Evolutionary conservation across 2,797 vertebrate genomes (phyloP).

Genomic region (Characodon lateralis): DNA sequence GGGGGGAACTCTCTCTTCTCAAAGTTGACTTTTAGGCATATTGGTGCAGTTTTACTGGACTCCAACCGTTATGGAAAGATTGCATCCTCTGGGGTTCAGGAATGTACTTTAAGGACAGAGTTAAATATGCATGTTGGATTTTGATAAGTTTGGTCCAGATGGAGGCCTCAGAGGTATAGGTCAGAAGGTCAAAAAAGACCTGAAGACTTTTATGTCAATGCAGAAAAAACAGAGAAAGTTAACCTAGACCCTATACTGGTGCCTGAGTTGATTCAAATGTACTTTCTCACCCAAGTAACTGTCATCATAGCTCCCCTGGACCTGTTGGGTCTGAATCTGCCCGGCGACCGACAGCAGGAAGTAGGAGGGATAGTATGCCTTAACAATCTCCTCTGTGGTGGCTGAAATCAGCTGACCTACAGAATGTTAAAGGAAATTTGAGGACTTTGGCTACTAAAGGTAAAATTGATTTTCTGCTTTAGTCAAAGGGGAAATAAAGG

Average conservation of each 20-base stretch:
- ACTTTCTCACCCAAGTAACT: slow-evolving; percentile 85
- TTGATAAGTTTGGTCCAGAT: neutral
- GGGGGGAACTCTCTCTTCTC: neutral
- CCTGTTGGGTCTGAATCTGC: slow-evolving; percentile 85
- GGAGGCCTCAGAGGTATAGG: neutral
- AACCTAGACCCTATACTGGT: neutral
- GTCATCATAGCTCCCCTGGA: slow-evolving; percentile 84
- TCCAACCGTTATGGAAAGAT: neutral
- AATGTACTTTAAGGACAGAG: neutral
- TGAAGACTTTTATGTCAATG: too few relatives aligned
- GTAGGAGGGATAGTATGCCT: slow-evolving; percentile 84
- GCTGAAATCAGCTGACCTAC: slow-evolving; percentile 89
- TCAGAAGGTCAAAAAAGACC: neutral
- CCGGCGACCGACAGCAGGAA: slow-evolving; percentile 83
- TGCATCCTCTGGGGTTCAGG: neutral
- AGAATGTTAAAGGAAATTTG: slow-evolving; percentile 18
- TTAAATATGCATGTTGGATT: neutral
- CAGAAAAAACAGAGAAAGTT: neutral
- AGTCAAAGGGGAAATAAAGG: slow-evolving; percentile 16
- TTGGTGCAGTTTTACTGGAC: too few relatives aligned
- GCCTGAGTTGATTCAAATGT: neutral
- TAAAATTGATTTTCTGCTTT: neutral
- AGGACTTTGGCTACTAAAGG: slow-evolving; percentile 8
- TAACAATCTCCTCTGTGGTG: slow-evolving; percentile 84
- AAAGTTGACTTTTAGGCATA: neutral